Evolutionary conservation across 1,140 invertebrate species (phyloP), one percentile per base, ranked within the genome.

Genomic region (Pseudomyrmex flavicornis): DNA sequence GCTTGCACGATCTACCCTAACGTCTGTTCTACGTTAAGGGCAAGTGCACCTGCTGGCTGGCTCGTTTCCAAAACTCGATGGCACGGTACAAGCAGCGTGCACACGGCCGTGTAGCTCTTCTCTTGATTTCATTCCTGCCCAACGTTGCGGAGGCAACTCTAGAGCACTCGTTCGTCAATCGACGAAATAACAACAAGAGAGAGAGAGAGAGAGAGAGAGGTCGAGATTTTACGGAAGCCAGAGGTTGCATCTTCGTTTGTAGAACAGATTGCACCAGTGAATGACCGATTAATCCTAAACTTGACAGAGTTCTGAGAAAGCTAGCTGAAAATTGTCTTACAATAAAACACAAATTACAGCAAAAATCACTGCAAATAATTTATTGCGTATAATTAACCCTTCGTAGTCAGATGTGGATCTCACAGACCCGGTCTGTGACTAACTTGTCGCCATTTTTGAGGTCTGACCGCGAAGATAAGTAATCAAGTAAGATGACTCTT

Each of bases 1-100:
- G 35, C 35, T 35, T 35, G 54, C 76, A 50, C 56, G 76, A 80
- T 80, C 66, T 72, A 80, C 66, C 54, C 54, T 70, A 80, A 80
- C 66, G 76, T 80, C 76, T 70, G 54, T 61, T 70, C 56, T 46
- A 35, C 54, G 56, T 59, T 72, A 22, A 59, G 20, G 54, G 15
- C 66, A 54, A 72, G 20, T 80, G 76, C 76, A 70, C 76, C 76
- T 80, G 76, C 66, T 80, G 66, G 54, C 54, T 80, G 76, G 76
- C 76, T 80, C 44, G 66, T 72, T 80, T 72, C 76, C 76, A 80
- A 80, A 77, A 80, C 66, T 80, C 76, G 66, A 68, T n/a, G 75
- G 68, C 44, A 66, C 44, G 10, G 35, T 56, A 56, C 61, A 62
- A 59, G 13, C 22, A 22, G 13, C 22, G 68, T 26, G 20, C 75